phyloP scores from a whole-genome alignment of 2,888 invertebrate genomes.

The Chaetoderma sp. region DNA sequence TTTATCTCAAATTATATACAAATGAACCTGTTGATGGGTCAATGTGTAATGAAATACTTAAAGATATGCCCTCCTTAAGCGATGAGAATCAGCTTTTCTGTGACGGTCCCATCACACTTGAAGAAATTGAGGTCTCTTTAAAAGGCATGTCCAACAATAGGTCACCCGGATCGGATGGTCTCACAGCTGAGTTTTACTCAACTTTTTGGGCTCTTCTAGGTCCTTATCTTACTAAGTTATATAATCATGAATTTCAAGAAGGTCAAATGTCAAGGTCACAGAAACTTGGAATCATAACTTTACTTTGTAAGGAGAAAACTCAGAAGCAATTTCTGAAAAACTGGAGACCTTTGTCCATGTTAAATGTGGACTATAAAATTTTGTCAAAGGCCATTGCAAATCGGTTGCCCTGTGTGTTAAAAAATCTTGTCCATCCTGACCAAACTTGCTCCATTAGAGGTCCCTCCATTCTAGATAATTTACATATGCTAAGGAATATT shows the following conservation, averaged over 20 bases:
- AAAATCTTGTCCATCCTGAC: conserved; percentile 11
- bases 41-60: not conserved
- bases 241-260: not conserved
- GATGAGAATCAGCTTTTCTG: not conserved
- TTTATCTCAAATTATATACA: not conserved
- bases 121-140: not conserved
- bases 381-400: conserved; percentile 18
- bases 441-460: conserved; percentile 19
- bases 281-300: not conserved
- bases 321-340: not conserved
- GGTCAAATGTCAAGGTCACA: not conserved
- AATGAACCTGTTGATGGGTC: not conserved
- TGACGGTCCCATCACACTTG: not conserved
- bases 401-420: conserved; percentile 10
- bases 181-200: conserved; percentile 13
- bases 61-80: not conserved
- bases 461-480: conserved; percentile 13
- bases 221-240: not conserved
- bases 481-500: conserved; percentile 19
- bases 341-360: conserved; percentile 21
- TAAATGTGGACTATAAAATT: conserved; percentile 20
- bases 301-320: conserved; percentile 3
- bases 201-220: not conserved
- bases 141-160: conserved; percentile 4
- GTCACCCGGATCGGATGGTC: conserved; percentile 17